A percentile compares a stretch with the other conserved stretches of the same genome.
Conservation (phyloP, 2,113 vertebrate genomes). For the Cephalopterus ornatus region DNA sequence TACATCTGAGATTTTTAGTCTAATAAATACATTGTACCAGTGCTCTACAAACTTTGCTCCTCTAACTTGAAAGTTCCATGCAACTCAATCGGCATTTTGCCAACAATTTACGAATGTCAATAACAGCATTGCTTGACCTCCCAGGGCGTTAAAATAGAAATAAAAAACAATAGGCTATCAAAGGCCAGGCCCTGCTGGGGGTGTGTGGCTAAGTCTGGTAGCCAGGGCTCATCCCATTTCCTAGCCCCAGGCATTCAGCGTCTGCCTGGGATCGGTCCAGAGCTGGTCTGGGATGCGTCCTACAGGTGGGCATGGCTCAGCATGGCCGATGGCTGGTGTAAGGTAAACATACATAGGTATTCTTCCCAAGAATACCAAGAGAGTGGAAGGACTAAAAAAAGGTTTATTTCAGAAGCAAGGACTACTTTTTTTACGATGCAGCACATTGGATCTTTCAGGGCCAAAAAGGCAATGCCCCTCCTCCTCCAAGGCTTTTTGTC, state of each 20-base stretch:
- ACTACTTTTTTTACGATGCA: too few relatives aligned
- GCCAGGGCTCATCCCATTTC: background rate
- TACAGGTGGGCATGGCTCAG: background rate
- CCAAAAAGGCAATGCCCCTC: too few relatives aligned
- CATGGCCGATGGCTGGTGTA: background rate
- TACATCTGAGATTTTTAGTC: background rate
- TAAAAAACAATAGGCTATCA: background rate
- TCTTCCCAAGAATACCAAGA: too few relatives aligned
- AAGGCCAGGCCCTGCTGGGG: background rate
- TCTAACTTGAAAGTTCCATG: background rate
- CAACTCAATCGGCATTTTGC: background rate
- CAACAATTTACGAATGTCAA: background rate
- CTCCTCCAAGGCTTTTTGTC: too few relatives aligned
- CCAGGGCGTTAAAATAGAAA: background rate
- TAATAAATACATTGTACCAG: background rate
- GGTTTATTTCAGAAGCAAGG: too few relatives aligned
- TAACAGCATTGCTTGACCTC: background rate
- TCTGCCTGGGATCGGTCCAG: background rate
- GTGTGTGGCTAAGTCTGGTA: background rate
- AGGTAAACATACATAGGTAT: too few relatives aligned
- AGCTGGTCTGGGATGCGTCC: background rate
- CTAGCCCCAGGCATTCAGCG: background rate
- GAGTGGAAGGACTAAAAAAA: too few relatives aligned
- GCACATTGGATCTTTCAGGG: too few relatives aligned
- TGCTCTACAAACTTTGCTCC: background rate